These are phyloP conservation scores for Rhadina sibilatrix DNA, from an alignment of 2,113 vertebrate genomes.

Conservation along the genomic window DNA sequence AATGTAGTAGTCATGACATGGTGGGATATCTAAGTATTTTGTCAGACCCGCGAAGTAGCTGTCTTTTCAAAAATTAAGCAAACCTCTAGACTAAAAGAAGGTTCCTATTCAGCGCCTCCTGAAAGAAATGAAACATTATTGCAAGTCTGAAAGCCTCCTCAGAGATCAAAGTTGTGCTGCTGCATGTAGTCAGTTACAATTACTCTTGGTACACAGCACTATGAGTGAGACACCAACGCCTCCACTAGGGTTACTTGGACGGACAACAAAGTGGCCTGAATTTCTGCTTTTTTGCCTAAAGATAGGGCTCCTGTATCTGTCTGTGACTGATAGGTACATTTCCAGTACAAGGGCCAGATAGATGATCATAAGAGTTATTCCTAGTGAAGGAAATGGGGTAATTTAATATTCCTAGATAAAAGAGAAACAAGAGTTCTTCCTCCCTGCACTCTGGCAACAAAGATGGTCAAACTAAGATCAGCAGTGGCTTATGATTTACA, in stretches of 20 bases:
- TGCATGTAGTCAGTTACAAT: neutral
- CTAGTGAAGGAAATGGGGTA: neutral
- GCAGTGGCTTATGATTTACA: neutral
- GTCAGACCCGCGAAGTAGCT: neutral
- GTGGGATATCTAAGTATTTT: neutral
- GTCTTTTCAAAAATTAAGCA: neutral
- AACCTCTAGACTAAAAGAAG: neutral
- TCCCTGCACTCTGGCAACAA: fast-evolving
- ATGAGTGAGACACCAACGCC: neutral
- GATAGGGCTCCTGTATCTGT: neutral
- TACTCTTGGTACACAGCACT: neutral
- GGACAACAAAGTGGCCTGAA: neutral
- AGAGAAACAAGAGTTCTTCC: neutral
- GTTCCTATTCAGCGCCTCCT: neutral
- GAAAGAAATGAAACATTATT: neutral
- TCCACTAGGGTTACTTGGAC: neutral
- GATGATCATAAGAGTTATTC: neutral
- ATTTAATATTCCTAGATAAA: neutral
- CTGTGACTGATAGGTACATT: neutral
- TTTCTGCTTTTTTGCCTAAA: neutral
- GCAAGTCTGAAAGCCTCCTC: neutral
- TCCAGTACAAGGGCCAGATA: neutral
- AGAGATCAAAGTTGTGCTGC: neutral
- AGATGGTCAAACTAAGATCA: neutral
- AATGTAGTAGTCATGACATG: neutral